Evolutionary conservation across 2,113 vertebrate genomes (phyloP).

Genomic region (Sturnus vulgaris): DNA sequence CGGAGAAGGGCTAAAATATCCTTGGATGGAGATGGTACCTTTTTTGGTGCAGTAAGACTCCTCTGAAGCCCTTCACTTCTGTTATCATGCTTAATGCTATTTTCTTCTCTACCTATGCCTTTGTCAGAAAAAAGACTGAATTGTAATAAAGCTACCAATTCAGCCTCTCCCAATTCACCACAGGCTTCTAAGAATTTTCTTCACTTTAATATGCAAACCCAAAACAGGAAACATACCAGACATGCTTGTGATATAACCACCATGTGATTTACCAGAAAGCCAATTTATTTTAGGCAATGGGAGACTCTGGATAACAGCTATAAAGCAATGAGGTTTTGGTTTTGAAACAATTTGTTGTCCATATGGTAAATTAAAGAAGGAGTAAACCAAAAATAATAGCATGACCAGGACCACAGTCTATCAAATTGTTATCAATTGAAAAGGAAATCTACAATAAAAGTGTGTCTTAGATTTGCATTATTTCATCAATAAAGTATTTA

Average conservation of each 20-base stretch:
- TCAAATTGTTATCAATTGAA: not conserved
- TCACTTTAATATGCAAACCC: constrained; percentile 25
- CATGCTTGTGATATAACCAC: not conserved
- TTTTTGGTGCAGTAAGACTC: constrained; percentile 89
- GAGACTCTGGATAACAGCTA: not conserved
- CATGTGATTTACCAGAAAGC: constrained; percentile 55
- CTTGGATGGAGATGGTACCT: constrained; percentile 88
- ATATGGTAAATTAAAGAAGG: not conserved
- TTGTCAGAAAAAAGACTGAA: not conserved
- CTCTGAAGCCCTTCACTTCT: constrained; percentile 67
- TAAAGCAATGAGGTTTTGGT: not conserved
- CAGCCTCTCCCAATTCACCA: not conserved
- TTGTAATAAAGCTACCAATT: not conserved
- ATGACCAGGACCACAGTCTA: not conserved
- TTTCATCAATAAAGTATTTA: not conserved
- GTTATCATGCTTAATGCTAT: not conserved
- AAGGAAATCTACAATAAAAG: not conserved
- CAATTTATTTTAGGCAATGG: not conserved
- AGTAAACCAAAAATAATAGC: not conserved
- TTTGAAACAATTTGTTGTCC: not conserved
- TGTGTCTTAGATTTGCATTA: not conserved
- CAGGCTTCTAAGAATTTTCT: constrained; percentile 35
- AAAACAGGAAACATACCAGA: constrained; percentile 67
- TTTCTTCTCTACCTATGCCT: not conserved
- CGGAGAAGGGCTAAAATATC: constrained; percentile 83